Evolutionary conservation across 2,888 invertebrate species (phyloP).

Genomic region (Drosophila parthenogenetica): DNA sequence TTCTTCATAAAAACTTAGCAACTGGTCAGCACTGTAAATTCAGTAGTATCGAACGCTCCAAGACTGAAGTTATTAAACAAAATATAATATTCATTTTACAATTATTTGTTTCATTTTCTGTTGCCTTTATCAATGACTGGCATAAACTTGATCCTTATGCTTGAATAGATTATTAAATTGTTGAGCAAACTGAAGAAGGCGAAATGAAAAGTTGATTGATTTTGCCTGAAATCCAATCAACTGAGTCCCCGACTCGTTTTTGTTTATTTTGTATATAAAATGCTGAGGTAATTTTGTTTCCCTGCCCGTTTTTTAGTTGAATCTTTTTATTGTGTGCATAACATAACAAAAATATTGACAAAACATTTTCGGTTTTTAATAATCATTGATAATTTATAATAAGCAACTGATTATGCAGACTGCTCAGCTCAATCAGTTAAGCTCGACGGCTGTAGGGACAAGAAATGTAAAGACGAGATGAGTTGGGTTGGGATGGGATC

Average conservation of each 20-base stretch:
- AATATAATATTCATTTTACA: conserved; percentile 21
- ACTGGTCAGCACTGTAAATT: conserved; percentile 1
- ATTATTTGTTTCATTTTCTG: conserved; percentile 6
- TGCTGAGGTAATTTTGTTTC: conserved; percentile 18
- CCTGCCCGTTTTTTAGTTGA: background rate
- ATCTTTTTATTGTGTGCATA: conserved; percentile 4
- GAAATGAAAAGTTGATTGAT: conserved; percentile 63
- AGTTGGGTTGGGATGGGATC: conserved; percentile 7
- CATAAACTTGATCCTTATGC: conserved; percentile 26
- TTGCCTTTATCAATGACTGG: conserved; percentile 39
- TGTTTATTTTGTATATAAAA: conserved; percentile 55
- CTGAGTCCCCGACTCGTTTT: conserved; percentile 16
- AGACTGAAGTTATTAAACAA: conserved; percentile 17
- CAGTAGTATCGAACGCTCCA: background rate
- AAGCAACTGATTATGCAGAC: conserved; percentile 68
- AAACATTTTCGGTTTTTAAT: conserved; percentile 59
- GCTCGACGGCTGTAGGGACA: background rate
- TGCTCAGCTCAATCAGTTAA: conserved; percentile 48
- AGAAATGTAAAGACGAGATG: conserved; percentile 19
- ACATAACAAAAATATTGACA: conserved; percentile 60
- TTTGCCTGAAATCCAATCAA: conserved; percentile 58
- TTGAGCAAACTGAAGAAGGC: conserved; percentile 34
- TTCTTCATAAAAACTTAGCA: background rate
- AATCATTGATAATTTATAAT: conserved; percentile 74
- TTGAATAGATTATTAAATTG: conserved; percentile 42